Evolutionary conservation across 2,797 vertebrate genomes (phyloP).

Genomic region (Sebastes trivittatus): DNA sequence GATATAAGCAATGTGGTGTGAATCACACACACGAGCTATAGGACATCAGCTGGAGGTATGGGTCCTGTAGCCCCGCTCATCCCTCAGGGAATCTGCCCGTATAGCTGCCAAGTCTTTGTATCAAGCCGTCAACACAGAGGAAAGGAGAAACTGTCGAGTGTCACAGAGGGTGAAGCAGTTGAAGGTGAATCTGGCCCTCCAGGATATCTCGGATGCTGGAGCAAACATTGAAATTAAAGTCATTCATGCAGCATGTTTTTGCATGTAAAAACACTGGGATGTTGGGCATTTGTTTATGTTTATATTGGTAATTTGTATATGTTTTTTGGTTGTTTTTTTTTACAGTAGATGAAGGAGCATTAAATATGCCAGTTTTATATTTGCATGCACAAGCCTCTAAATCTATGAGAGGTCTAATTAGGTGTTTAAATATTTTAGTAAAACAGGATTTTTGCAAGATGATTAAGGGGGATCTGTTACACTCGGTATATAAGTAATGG

Average conservation of each 20-base stretch:
- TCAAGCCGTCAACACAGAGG: neutral
- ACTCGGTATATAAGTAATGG: neutral
- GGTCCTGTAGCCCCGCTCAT: neutral
- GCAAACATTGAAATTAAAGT: neutral
- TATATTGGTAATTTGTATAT: neutral
- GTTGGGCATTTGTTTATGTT: neutral
- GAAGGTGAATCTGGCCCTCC: conserved; percentile 17
- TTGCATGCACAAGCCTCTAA: neutral
- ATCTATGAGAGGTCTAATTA: neutral
- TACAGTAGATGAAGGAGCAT: neutral
- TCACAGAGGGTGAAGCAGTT: neutral
- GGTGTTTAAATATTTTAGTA: neutral
- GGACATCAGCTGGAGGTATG: neutral
- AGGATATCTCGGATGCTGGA: neutral
- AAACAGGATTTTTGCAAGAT: neutral
- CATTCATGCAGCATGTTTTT: neutral
- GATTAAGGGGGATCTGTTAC: neutral
- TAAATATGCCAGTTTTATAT: neutral
- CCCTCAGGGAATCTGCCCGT: neutral
- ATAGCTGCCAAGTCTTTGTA: neutral
- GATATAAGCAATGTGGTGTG: neutral
- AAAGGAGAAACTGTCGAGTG: neutral
- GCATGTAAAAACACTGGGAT: neutral
- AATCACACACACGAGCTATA: neutral
- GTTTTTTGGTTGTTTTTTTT: neutral